Evolutionary conservation across 2,797 vertebrate species (phyloP).

Genomic region (Argentina silus): DNA sequence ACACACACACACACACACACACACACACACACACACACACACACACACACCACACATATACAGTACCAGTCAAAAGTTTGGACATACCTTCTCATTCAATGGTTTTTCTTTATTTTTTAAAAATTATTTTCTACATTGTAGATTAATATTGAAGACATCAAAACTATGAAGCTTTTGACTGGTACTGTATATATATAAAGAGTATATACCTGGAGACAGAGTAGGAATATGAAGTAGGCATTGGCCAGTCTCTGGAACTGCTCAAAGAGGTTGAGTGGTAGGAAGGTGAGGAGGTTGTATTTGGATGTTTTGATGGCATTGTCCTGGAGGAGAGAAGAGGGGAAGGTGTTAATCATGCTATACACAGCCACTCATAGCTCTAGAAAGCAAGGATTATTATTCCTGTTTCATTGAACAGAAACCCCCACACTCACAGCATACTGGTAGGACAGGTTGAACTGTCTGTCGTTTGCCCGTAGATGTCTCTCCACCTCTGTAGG

Average conservation of each 20-base stretch:
- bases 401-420: neutral
- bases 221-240: constrained; percentile 89
- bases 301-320: constrained; percentile 94
- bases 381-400: too few relatives aligned
- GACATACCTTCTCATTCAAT: too few relatives aligned
- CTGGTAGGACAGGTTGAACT: constrained; percentile 82
- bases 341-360: neutral
- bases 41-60: too few relatives aligned
- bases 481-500: constrained; percentile 82
- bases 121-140: too few relatives aligned
- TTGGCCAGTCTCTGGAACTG: constrained; percentile 94
- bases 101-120: too few relatives aligned
- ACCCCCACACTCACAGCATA: constrained; percentile 84
- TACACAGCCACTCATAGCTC: neutral
- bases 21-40: too few relatives aligned
- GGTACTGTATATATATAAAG: too few relatives aligned
- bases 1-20: too few relatives aligned
- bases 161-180: too few relatives aligned
- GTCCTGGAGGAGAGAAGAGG: constrained; percentile 70
- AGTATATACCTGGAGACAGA: constrained; percentile 86
- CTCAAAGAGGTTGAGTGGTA: constrained; percentile 93
- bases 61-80: too few relatives aligned
- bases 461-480: constrained; percentile 87
- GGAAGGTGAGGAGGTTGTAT: constrained; percentile 89
- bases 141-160: too few relatives aligned